Evolutionary conservation across 2,113 vertebrate genomes (phyloP).

Genomic region (Archilochus colubris): DNA sequence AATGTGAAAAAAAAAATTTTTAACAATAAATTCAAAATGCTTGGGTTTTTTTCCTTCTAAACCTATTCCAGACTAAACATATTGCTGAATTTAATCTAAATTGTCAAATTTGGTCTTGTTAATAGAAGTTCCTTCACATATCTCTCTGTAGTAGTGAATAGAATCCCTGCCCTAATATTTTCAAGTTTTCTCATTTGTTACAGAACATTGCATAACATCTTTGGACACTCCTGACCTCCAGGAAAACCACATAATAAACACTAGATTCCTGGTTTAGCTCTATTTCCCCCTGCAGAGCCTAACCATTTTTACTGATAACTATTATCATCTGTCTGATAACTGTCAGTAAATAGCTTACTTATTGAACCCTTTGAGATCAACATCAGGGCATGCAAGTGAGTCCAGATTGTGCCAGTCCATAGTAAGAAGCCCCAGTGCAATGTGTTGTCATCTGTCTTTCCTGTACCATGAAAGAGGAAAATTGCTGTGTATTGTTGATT

Average conservation of each 20-base stretch:
- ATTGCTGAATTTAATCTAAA: not conserved
- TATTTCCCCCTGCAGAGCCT: not conserved
- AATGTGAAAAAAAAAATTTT: not conserved
- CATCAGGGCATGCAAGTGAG: not conserved
- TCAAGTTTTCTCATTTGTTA: not conserved
- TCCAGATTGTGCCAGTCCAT: not conserved
- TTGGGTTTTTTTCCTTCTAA: not conserved
- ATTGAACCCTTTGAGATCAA: not conserved
- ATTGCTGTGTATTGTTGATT: slow-evolving; percentile 9
- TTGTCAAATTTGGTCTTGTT: not conserved
- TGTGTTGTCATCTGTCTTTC: not conserved
- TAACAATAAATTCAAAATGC: not conserved
- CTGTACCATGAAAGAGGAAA: not conserved
- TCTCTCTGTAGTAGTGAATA: not conserved
- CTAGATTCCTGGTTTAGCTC: not conserved
- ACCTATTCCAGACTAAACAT: not conserved
- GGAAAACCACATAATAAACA: not conserved
- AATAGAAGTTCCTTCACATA: not conserved
- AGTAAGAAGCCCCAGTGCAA: not conserved
- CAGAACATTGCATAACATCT: not conserved
- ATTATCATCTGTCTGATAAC: not conserved
- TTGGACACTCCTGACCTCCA: not conserved
- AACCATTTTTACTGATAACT: not conserved
- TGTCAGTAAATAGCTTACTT: not conserved
- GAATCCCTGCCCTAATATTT: not conserved